phyloP scores from a whole-genome alignment of 2,797 vertebrate genomes.

The Parauchenoglanis punctatus region DNA sequence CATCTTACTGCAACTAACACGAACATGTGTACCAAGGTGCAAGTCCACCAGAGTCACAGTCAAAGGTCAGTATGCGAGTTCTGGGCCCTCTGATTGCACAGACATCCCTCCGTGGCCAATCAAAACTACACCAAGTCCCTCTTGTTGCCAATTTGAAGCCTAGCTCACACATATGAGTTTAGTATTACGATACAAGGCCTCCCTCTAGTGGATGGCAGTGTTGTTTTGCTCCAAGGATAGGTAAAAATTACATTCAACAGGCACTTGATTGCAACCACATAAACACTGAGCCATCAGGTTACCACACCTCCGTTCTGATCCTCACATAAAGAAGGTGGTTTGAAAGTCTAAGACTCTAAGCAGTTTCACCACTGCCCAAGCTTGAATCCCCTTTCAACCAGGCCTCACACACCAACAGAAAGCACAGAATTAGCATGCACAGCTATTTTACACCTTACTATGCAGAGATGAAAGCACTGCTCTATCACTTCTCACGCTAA shows the following conservation, averaged over 20 bases:
- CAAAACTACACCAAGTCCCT: slow-evolving; percentile 44
- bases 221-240: slow-evolving; percentile 52
- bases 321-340: slow-evolving; percentile 53
- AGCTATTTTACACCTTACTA: slow-evolving; percentile 67
- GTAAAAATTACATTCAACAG: slow-evolving; percentile 71
- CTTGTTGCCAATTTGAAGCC: slow-evolving; percentile 59
- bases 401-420: slow-evolving; percentile 59
- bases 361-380: slow-evolving; percentile 28
- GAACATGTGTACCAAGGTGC: slow-evolving; percentile 67
- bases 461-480: slow-evolving; percentile 60
- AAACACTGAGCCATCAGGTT: slow-evolving; percentile 66
- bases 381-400: slow-evolving; percentile 14
- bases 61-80: slow-evolving; percentile 74
- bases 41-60: slow-evolving; percentile 75
- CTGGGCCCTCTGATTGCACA: slow-evolving; percentile 59
- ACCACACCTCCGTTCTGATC: slow-evolving; percentile 61
- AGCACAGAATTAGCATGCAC: slow-evolving; percentile 68
- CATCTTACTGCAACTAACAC: slow-evolving; percentile 56
- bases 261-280: slow-evolving; percentile 79
- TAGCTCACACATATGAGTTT: slow-evolving; percentile 47
- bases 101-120: slow-evolving; percentile 29
- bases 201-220: slow-evolving; percentile 68
- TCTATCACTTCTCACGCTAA: slow-evolving; percentile 55
- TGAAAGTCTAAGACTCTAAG: slow-evolving; percentile 51
- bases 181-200: slow-evolving; percentile 61